Conservation (phyloP, 2,888 invertebrate genomes). For the Schizotus pectinicornis region DNA sequence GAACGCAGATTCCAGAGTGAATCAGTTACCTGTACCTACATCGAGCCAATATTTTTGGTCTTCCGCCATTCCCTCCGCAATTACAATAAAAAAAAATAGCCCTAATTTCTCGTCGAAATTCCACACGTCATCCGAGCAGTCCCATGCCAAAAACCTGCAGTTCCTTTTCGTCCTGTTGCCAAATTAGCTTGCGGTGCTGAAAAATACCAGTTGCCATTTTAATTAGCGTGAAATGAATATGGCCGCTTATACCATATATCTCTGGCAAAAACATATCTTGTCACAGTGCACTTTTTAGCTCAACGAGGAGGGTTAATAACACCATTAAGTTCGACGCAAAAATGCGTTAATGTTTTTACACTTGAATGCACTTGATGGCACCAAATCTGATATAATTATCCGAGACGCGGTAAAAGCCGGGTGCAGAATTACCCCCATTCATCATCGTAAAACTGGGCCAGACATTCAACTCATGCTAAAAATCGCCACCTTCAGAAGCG, state of each 20-base stretch:
- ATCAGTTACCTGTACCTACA: background rate
- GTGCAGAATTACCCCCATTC: too few relatives aligned
- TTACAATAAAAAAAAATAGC: conserved; percentile 14
- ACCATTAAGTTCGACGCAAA: background rate
- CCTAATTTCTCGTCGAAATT: conserved; percentile 7
- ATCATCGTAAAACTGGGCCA: too few relatives aligned
- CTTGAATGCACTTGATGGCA: background rate
- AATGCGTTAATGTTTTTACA: background rate
- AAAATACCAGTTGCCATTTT: conserved; percentile 38
- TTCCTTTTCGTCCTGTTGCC: conserved; percentile 9
- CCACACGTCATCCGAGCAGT: conserved; percentile 7
- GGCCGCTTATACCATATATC: conserved; percentile 20
- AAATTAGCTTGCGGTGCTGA: conserved; percentile 29
- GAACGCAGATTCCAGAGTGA: too few relatives aligned
- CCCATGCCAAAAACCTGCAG: conserved; percentile 8
- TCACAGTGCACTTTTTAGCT: background rate
- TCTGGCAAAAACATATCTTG: conserved; percentile 16
- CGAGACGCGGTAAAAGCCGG: too few relatives aligned
- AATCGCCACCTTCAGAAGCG: too few relatives aligned
- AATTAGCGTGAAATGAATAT: conserved; percentile 44
- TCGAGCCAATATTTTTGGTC: conserved; percentile 3
- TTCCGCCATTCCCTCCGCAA: background rate
- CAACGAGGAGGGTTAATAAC: conserved; percentile 4
- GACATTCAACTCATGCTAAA: too few relatives aligned
- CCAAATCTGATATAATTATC: too few relatives aligned